These are phyloP conservation scores for Progne subis DNA, from an alignment of 2,113 vertebrate species.

Conservation along the genomic window DNA sequence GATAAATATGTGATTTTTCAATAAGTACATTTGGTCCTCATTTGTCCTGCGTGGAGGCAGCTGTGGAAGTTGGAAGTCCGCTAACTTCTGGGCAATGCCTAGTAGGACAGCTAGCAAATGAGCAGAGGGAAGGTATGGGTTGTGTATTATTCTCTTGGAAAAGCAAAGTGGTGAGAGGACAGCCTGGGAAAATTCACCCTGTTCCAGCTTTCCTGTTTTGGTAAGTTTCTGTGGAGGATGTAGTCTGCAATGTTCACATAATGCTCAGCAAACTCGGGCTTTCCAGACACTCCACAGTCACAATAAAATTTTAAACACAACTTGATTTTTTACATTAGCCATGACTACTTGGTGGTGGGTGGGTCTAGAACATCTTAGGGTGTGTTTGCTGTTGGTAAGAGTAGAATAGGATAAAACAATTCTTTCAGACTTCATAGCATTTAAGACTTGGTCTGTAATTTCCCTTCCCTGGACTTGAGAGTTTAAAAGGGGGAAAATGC, in stretches of 20 bases:
- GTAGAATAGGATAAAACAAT: background rate
- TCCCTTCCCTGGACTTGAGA: background rate
- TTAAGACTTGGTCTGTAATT: background rate
- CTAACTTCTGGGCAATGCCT: background rate
- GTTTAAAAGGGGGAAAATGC: background rate
- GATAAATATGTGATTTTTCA: background rate
- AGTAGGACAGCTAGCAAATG: background rate
- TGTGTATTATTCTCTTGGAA: background rate
- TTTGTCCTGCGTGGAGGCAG: background rate
- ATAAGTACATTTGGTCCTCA: background rate
- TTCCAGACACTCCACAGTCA: background rate
- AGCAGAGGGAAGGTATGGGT: background rate
- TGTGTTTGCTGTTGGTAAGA: background rate
- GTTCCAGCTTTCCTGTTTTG: background rate
- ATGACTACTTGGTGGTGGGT: background rate
- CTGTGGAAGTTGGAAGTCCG: background rate
- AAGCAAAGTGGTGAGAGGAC: background rate
- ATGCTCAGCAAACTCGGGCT: background rate
- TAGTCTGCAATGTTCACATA: background rate
- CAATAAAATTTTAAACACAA: background rate
- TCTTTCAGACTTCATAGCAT: background rate
- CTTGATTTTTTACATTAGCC: background rate
- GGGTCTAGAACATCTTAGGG: background rate
- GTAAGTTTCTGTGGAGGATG: background rate
- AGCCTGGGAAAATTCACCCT: background rate